phyloP scores from a whole-genome alignment of 1,140 invertebrate species.

The Ceratoteleas bidentatus region DNA sequence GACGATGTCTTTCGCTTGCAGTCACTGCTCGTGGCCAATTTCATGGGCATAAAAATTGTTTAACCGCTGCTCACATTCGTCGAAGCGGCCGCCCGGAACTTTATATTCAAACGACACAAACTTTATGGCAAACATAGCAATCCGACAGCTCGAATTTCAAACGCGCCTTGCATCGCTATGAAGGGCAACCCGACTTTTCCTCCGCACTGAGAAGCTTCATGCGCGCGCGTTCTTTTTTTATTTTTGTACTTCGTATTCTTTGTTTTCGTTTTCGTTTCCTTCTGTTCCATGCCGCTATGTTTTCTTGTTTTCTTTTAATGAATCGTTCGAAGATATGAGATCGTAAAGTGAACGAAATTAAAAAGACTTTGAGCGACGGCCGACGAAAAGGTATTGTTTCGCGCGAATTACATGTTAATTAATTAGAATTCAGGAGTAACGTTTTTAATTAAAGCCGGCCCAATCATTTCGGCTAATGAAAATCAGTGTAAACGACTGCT shows the following conservation, averaged over 20 bases:
- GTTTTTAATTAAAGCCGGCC: slow-evolving; percentile 23
- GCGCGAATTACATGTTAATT: slow-evolving; percentile 24
- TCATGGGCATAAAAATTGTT: slow-evolving; percentile 52
- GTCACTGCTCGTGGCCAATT: slow-evolving; percentile 48
- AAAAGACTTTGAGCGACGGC: slow-evolving; percentile 26
- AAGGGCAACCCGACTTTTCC: slow-evolving; percentile 29
- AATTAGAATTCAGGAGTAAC: slow-evolving; percentile 24
- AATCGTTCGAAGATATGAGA: slow-evolving; percentile 50
- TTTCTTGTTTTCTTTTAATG: slow-evolving; percentile 36
- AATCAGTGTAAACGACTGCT: slow-evolving; percentile 14
- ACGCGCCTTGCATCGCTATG: slow-evolving; percentile 38
- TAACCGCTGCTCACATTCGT: slow-evolving; percentile 41
- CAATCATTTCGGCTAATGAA: slow-evolving; percentile 7
- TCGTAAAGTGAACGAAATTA: slow-evolving; percentile 56
- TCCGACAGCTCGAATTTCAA: slow-evolving; percentile 50
- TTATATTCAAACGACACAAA: slow-evolving; percentile 54
- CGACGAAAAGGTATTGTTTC: slow-evolving; percentile 20
- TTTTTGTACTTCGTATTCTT: too few relatives aligned
- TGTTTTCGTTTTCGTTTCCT: too few relatives aligned
- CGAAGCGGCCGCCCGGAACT: slow-evolving; percentile 27
- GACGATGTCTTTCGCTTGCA: too few relatives aligned
- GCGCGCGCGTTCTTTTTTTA: slow-evolving; percentile 11
- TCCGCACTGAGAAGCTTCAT: slow-evolving; percentile 18
- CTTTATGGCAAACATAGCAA: slow-evolving; percentile 59
- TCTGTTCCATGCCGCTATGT: too few relatives aligned